Base-by-base conservation (phyloP, 1,140 invertebrate genomes). In the Eulimnadia texana region DNA sequence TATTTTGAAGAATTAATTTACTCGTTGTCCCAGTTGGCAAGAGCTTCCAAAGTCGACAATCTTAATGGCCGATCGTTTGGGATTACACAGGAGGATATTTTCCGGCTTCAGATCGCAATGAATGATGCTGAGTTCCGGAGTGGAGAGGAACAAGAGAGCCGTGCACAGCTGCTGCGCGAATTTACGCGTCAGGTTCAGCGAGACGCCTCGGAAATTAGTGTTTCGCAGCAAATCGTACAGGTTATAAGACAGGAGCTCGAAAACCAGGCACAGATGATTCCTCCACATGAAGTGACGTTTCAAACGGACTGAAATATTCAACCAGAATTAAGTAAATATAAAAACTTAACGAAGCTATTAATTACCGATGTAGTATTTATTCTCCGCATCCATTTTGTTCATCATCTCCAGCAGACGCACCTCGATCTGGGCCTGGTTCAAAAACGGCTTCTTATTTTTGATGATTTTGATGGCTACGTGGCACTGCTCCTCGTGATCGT, bases 91-190 rank as follows among this genome's bases (percentile, higher is more conserved):
- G 69, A 99, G 82, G 74, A 99, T 99, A 79, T 99, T 99, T 79
- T 99, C 97, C 66, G 97, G 97, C 76, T 99, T 99, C 76, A 99
- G 82, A 85, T 99, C 96, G 85, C 95, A 99, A 80, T 99, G 97
- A 77, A 99, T 99, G 77, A 99, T 98, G 80, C 94, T 96, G 76
- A 99, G 82, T 83, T 99, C 93, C 67, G 93, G 93, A 71, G 91
- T 93, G 73, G 93, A 94, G 71, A 99, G 84, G 81, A 98, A 99
- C 75, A 98, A 80, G 69, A 99, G 81, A 70, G 96, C 96, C 70
- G 93, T 96, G 78, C 94, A 97, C 69, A 98, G 81, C 80, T 95
- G 90, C 78, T 98, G 94, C 70, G 95, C 96, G 80, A 99, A 99
- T 79, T 99, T 99, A 71, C 96, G 83, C 71, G 96, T 99, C 71